These are phyloP conservation scores for Tinamus guttatus DNA, from an alignment of 2,113 vertebrate genomes.

Conservation along the genomic window DNA sequence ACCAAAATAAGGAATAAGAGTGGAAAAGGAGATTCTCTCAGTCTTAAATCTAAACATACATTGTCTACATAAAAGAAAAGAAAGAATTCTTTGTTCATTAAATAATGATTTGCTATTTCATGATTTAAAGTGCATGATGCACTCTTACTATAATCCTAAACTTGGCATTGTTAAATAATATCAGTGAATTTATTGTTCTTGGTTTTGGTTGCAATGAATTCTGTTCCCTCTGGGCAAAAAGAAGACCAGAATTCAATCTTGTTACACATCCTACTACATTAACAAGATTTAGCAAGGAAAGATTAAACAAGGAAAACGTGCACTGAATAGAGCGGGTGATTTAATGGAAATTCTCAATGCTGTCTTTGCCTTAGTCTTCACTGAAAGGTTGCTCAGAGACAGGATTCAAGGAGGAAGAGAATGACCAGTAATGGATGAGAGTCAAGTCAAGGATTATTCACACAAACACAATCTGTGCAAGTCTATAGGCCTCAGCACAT, in stretches of 20 bases:
- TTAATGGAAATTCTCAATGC: not conserved
- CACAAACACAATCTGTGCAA: not conserved
- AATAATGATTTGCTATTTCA: not conserved
- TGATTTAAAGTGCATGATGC: not conserved
- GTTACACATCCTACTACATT: not conserved
- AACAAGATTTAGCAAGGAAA: not conserved
- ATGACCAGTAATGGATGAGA: not conserved
- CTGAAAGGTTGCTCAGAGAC: fast-evolving
- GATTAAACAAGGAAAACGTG: not conserved
- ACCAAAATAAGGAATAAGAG: slow-evolving; percentile 47
- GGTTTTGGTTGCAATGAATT: not conserved
- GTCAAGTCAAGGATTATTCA: not conserved
- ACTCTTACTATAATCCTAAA: not conserved
- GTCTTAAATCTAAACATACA: not conserved
- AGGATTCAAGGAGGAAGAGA: not conserved
- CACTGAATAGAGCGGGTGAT: not conserved
- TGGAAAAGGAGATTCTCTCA: slow-evolving; percentile 3
- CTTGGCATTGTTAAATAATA: not conserved
- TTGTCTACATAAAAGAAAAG: not conserved
- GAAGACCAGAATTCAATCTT: not conserved
- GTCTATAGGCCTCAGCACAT: not conserved
- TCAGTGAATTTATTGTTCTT: not conserved
- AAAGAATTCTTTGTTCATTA: not conserved
- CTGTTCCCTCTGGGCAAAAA: not conserved
- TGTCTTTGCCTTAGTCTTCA: not conserved